Base-by-base conservation (phyloP, 2,888 invertebrate species). In the Oeneis ivallda region DNA sequence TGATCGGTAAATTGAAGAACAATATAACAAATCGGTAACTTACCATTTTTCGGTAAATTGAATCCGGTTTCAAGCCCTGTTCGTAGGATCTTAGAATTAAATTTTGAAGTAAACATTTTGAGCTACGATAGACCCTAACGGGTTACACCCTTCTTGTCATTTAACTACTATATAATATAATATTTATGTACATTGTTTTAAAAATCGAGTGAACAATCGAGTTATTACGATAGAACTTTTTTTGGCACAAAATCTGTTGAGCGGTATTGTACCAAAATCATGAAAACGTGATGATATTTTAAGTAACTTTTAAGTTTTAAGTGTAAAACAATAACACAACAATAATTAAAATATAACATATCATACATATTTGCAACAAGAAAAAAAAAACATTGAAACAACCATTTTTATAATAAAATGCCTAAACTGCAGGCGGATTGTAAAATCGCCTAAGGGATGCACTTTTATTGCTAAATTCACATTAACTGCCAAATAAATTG, bases 171-270 rank as follows among this genome's bases (percentile, higher is more conserved):
- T 81, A 83, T 81, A 82, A 77, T 87, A 87, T 75, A 79, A 85
- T 86, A 87, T 75, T 81, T 87, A 89, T 89, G 87, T 89, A 89
- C 89, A 89, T 85, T 81, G 85, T 78, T 89, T 86, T 87, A 88
- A 89, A 88, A 89, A 77, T 83, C 77, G 71, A 79, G 76, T 61
- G 60, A 62, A 69, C 49, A 67, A 66, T 62, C 59, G 60, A 59
- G 19, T 59, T 49, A 13, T 17, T 59, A 49, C 56, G 52, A 63
- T 62, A 49, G 49, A 56, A 54, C 52, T 39, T 53, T 75, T 72
- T 87, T 89, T 89, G 88, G 88, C 88, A 89, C 89, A 81, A 77
- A 74, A 76, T 70, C 76, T 83, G 78, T 86, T 88, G 88, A 88
- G 71, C 71, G 62, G 59, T 47, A 65, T 70, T 65, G 71, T 59